Base-by-base conservation (phyloP, 2,888 invertebrate species). In the Encarsia formosa region DNA sequence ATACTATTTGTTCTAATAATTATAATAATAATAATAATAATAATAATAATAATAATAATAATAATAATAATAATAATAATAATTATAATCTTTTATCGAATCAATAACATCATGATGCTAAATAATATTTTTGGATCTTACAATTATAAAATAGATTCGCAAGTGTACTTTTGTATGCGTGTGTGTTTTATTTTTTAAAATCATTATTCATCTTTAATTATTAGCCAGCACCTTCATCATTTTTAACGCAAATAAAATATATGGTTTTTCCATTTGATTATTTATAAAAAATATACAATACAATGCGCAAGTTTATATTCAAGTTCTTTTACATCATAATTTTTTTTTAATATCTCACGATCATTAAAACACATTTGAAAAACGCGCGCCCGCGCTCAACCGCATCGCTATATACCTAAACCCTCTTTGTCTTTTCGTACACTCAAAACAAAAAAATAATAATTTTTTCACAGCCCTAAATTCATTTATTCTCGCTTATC, bases 111-210 rank as follows among this genome's bases (percentile, higher is more conserved):
- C 69, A 71, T 31, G 63, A 62, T 65, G 67, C 67, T 72, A 68
- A 70, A 69, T 71, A 73, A 73, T 69, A 71, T 70, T 67, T 67
- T 73, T 73, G 71, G 73, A 73, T 69, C 71, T 69, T 68, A 63
- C 67, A 65, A 69, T n/a, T 67, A 61, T 45, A 44, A 43, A 31
- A 34, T 45, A 19, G 42, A 34, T 48, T 31, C 31, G 44, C 41
- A 18, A 31, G 40, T 39, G 43, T 46, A 20, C 16, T n/a, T 34
- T 37, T 46, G 37, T 37, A 15, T 48, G 24, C 24, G 38, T 45
- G 37, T 40, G 38, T 48, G 47, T 47, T 52, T 56, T 38, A 49
- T 52, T n/a, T n/a, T n/a, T n/a, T n/a, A n/a, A n/a, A n/a, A n/a
- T n/a, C n/a, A n/a, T n/a, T n/a, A n/a, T n/a, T n/a, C n/a, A n/a